phyloP scores from a whole-genome alignment of 2,113 vertebrate genomes.

The Oryzias javanicus region DNA sequence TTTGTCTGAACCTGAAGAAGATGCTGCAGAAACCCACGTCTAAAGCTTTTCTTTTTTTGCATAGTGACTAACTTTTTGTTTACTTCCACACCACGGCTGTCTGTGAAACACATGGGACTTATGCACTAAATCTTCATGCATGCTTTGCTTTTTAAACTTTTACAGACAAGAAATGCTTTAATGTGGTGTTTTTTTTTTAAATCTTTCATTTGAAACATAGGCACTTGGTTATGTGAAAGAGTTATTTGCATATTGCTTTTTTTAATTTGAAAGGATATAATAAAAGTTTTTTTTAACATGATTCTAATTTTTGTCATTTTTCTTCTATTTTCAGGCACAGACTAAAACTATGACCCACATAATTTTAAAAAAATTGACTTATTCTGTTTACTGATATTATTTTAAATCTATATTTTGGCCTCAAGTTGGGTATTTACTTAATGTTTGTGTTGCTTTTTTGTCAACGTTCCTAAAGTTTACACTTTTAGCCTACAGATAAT shows the following conservation, averaged over 20 bases:
- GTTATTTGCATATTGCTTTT: slow-evolving; percentile 4
- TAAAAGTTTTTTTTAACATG: neutral
- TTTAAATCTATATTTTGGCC: too few species aligned
- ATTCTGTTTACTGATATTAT: too few species aligned
- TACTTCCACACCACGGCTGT: slow-evolving; percentile 27
- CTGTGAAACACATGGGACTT: slow-evolving; percentile 18
- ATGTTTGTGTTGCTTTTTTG: too few species aligned
- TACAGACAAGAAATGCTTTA: neutral
- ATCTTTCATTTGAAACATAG: slow-evolving; percentile 1
- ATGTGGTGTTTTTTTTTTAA: neutral
- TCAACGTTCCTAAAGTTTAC: too few species aligned
- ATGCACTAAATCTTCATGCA: neutral
- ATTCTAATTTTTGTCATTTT: neutral
- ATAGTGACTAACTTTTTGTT: slow-evolving; percentile 21
- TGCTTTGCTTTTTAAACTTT: neutral
- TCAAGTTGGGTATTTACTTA: too few species aligned
- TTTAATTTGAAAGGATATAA: slow-evolving; percentile 19
- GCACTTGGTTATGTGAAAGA: slow-evolving; percentile 9
- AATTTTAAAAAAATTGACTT: too few species aligned
- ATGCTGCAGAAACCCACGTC: slow-evolving; percentile 6
- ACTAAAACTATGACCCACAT: neutral
- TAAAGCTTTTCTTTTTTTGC: slow-evolving; percentile 15
- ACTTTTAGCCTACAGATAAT: too few species aligned
- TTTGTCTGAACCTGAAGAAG: slow-evolving; percentile 68
- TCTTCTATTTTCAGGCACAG: neutral